Evolutionary conservation across 2,113 vertebrate genomes (phyloP), one percentile per base, ranked within the genome.

Genomic region (Burhinus bistriatus): DNA sequence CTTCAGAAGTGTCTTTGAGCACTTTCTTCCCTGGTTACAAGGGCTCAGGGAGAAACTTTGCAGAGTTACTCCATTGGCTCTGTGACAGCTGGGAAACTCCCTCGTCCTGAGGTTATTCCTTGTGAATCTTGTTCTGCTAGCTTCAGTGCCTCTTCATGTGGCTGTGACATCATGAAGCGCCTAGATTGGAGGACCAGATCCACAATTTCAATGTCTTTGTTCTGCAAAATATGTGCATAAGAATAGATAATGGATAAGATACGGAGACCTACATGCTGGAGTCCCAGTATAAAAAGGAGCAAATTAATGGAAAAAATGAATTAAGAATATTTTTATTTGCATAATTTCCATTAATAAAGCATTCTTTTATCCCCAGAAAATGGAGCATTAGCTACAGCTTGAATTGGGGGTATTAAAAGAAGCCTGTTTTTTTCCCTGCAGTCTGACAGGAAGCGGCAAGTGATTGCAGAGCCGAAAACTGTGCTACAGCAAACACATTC

Each of bases 401-500:
- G 51, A 78, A 44, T 0, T 0, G 44, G 18, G 16, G 40, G 51
- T 87, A 47, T 95, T 64, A 73, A 93, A 93, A 80, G 55, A 51
- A 87, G 32, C 27, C 14, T 51, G 15, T 44, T 55, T 55, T 54
- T 54, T 15, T 18, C 47, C 45, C 44, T 78, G 47, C 65, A 77
- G 13, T 91, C 75, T 93, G 75, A 76, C 45, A 90, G 95, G 93
- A 95, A 97, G 66, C 6, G 4, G 70, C 90, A 83, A 96, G 72
- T 34, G 94, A 87, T 65, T 65, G 89, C 91, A 76, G 89, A 89
- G 95, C 82, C 94, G 70, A 69, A 79, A 94, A 68, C 87, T 65
- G 38, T 54, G 89, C 95, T 92, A 36, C 79, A 77, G 45, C 88
- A 64, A 79, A 68, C 73, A 89, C 96, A 96, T 97, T 97, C 95